These are phyloP conservation scores for Zapus hudsonius DNA, from an alignment of 2,113 vertebrate genomes.

Conservation along the genomic window DNA sequence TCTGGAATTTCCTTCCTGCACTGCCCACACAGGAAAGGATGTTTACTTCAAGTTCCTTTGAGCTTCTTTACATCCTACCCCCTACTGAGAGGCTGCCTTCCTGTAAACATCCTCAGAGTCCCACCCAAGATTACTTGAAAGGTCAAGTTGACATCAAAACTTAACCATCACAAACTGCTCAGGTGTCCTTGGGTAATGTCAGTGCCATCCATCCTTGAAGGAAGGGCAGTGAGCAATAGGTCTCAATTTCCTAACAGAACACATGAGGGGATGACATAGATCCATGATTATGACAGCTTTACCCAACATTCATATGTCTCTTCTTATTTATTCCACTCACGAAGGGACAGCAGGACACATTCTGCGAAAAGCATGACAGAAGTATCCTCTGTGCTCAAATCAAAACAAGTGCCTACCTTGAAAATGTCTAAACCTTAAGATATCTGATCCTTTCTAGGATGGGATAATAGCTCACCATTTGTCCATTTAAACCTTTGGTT, in stretches of 20 bases:
- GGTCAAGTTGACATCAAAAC: too few relatives aligned
- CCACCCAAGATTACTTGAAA: too few relatives aligned
- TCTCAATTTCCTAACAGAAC: neutral
- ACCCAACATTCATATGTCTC: neutral
- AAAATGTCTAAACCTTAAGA: neutral
- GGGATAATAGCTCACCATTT: neutral
- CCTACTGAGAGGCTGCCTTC: too few relatives aligned
- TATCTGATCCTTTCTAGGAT: neutral
- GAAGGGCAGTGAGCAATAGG: neutral
- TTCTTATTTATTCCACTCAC: neutral
- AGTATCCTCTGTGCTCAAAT: neutral
- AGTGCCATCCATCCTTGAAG: too few relatives aligned
- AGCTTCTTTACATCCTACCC: too few relatives aligned
- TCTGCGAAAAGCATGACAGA: neutral
- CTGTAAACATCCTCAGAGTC: too few relatives aligned
- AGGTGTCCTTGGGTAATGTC: too few relatives aligned
- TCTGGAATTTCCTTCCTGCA: too few relatives aligned
- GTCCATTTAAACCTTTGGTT: neutral
- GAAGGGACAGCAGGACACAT: neutral
- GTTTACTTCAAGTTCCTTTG: too few relatives aligned
- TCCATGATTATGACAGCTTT: neutral
- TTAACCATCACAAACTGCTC: too few relatives aligned
- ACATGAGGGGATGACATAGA: neutral
- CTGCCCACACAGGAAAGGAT: too few relatives aligned
- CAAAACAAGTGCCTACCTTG: neutral